Conservation (phyloP, 2,797 vertebrate genomes). For the Lithobates sylvaticus region DNA sequence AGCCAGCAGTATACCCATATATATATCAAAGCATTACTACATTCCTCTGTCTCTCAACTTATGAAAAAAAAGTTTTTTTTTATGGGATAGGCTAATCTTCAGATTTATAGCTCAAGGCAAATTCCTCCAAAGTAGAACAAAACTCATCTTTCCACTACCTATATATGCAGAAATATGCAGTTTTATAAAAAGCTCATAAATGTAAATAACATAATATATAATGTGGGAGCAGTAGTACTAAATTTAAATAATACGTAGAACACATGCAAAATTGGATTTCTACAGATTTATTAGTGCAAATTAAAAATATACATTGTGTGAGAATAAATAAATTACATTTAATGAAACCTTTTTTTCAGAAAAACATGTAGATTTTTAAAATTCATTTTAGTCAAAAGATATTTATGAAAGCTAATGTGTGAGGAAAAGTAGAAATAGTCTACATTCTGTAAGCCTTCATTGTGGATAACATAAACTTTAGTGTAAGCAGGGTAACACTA, state of each 20-base stretch:
- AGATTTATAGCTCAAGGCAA: neutral
- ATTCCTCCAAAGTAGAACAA: neutral
- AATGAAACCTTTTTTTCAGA: neutral
- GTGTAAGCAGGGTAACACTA: neutral
- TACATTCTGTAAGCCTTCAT: neutral
- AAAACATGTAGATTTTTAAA: neutral
- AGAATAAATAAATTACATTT: neutral
- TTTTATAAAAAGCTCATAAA: constrained; percentile 1
- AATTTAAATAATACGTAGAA: neutral
- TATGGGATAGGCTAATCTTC: neutral
- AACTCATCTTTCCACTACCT: neutral
- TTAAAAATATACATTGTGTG: neutral
- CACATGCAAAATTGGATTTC: neutral
- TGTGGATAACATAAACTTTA: neutral
- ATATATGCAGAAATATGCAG: neutral
- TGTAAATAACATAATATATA: constrained; percentile 3
- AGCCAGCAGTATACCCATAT: no score
- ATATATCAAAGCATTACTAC: no score
- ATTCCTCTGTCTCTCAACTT: no score
- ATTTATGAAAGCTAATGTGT: neutral
- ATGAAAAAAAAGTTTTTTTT: neutral
- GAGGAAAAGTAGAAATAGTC: neutral
- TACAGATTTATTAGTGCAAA: neutral
- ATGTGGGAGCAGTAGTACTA: neutral
- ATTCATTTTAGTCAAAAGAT: neutral